Percentiles rank a stretch among this genome's conserved stretches.
These are phyloP conservation scores for Caranx ignobilis DNA, from an alignment of 2,113 vertebrate species.

Conservation along the genomic window DNA sequence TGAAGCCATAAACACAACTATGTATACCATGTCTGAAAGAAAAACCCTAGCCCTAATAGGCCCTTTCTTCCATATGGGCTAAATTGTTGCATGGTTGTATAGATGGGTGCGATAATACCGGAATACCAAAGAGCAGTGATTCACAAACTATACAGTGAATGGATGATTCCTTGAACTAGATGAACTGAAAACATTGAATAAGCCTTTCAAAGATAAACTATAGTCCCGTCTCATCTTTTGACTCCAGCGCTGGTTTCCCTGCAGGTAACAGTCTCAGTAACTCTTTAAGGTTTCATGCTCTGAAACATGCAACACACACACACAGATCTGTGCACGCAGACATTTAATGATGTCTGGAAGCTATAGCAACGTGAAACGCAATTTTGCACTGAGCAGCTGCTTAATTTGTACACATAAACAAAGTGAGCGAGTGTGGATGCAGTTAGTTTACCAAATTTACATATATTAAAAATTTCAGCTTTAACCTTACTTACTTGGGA, in stretches of 20 bases:
- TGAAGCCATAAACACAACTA: neutral
- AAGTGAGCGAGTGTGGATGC: neutral
- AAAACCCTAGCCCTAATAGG: too few relatives aligned
- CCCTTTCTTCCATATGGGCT: neutral
- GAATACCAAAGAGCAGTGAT: constrained; percentile 14
- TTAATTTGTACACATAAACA: neutral
- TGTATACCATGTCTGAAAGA: neutral
- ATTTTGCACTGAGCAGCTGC: neutral
- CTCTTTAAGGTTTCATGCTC: neutral
- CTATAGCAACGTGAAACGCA: neutral
- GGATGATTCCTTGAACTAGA: constrained; percentile 6
- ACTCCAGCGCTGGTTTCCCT: neutral
- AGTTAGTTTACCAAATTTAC: neutral
- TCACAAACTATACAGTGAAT: constrained; percentile 3
- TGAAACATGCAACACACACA: neutral
- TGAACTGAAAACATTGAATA: constrained; percentile 20
- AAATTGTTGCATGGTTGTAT: neutral
- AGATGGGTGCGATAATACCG: too few relatives aligned
- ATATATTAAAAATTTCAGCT: neutral
- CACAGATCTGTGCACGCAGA: neutral
- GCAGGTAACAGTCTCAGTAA: constrained; percentile 2
- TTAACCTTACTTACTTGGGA: neutral
- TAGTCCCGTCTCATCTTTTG: neutral
- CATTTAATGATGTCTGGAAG: neutral
- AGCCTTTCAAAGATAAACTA: constrained; percentile 15